phyloP scores from a whole-genome alignment of 2,113 vertebrate genomes.

The Jacana jacana region DNA sequence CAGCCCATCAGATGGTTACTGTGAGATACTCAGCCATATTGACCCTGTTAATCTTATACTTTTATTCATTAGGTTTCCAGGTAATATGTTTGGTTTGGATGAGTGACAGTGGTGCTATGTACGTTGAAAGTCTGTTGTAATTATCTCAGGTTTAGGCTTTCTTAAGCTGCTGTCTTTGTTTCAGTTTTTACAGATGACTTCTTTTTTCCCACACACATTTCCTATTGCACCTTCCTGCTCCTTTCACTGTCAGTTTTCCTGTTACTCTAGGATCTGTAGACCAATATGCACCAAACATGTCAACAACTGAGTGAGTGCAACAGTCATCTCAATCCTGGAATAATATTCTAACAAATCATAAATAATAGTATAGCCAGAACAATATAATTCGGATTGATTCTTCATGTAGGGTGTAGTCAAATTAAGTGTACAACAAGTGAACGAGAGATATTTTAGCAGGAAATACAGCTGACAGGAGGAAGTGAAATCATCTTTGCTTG shows the following conservation, averaged over 20 bases:
- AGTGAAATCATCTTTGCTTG: not conserved
- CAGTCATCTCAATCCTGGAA: not conserved
- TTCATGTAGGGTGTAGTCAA: not conserved
- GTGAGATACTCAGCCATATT: not conserved
- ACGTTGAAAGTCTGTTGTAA: not conserved
- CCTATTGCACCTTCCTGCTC: not conserved
- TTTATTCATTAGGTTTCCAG: not conserved
- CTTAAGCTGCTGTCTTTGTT: not conserved
- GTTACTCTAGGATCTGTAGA: not conserved
- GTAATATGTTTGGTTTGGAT: not conserved
- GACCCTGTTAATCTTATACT: not conserved
- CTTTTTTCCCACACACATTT: not conserved
- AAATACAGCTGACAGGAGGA: not conserved
- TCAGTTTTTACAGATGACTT: not conserved
- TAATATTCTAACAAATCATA: not conserved
- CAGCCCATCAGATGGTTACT: not conserved
- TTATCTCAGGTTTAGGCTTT: not conserved
- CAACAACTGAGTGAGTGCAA: not conserved
- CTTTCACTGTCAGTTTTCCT: not conserved
- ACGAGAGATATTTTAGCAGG: not conserved
- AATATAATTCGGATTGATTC: not conserved
- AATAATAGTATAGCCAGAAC: not conserved
- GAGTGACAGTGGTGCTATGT: not conserved
- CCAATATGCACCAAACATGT: not conserved
- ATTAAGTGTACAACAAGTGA: not conserved